A percentile compares a stretch with the other conserved stretches of the same genome.
These are phyloP conservation scores for Pseudococcus viburni DNA, from an alignment of 2,888 invertebrate genomes.

Conservation along the genomic window DNA sequence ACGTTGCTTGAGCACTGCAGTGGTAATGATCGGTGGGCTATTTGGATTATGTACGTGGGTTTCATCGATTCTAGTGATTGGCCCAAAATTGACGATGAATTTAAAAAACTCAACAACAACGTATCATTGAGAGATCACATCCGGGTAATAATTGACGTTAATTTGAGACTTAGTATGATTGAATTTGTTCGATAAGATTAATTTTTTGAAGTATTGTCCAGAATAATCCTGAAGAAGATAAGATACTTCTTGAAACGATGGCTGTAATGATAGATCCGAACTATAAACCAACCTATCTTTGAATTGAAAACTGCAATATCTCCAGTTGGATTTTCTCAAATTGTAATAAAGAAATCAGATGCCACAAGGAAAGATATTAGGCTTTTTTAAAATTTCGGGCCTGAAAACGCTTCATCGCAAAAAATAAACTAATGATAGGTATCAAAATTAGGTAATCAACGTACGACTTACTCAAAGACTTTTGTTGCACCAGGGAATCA, in stretches of 20 bases:
- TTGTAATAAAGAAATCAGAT: too few relatives aligned
- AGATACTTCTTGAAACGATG: background rate
- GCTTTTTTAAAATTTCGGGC: too few relatives aligned
- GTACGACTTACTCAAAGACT: too few relatives aligned
- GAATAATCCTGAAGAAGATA: background rate
- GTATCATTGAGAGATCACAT: background rate
- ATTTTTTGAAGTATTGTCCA: background rate
- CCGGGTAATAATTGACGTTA: background rate
- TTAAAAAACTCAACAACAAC: background rate
- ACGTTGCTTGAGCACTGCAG: background rate
- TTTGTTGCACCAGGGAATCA: too few relatives aligned
- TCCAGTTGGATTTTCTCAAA: background rate
- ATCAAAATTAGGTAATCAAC: too few relatives aligned
- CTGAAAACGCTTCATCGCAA: too few relatives aligned
- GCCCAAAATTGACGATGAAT: background rate
- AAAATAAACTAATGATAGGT: too few relatives aligned
- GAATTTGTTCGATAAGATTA: background rate
- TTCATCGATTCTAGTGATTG: background rate
- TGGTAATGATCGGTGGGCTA: background rate
- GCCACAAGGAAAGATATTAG: too few relatives aligned
- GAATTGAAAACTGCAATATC: background rate
- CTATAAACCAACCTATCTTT: background rate
- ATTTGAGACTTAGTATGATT: background rate
- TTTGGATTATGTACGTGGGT: background rate
- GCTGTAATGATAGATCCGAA: background rate